Evolutionary conservation across 1,140 invertebrate genomes (phyloP).

Genomic region (Melanaphis sacchari): DNA sequence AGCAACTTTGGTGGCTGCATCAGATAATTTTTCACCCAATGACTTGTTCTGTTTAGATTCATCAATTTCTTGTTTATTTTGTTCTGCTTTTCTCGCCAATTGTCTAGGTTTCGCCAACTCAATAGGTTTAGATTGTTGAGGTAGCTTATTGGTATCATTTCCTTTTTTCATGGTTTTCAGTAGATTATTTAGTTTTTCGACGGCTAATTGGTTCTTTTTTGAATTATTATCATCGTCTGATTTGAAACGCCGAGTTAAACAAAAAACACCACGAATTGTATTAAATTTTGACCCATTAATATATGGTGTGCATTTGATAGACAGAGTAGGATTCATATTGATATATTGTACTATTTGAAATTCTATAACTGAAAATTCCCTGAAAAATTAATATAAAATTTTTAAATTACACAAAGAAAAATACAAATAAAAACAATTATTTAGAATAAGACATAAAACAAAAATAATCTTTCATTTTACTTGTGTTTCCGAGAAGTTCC

Average conservation of each 20-base stretch:
- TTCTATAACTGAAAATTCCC: neutral
- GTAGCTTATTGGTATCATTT: neutral
- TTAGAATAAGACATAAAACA: neutral
- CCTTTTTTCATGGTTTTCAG: constrained; percentile 47
- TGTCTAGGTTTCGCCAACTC: constrained; percentile 53
- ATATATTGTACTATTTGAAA: neutral
- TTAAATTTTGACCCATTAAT: neutral
- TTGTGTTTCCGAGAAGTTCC: neutral
- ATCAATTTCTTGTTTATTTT: neutral
- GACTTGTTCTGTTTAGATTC: neutral
- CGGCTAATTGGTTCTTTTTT: constrained; percentile 31
- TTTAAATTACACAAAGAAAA: no score
- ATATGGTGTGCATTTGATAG: constrained; percentile 4
- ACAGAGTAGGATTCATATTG: neutral
- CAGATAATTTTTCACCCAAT: constrained; percentile 63
- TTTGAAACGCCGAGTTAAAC: constrained; percentile 19
- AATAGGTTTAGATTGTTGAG: constrained; percentile 6
- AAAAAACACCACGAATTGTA: neutral
- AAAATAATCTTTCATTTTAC: neutral
- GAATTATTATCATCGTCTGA: constrained; percentile 19
- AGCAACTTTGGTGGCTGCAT: constrained; percentile 76
- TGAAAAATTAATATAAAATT: neutral
- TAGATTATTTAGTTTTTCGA: constrained; percentile 54
- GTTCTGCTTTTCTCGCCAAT: constrained; percentile 6
- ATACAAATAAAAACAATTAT: neutral